phyloP scores from a whole-genome alignment of 2,888 invertebrate genomes.

The Caenorhabditis angaria region DNA sequence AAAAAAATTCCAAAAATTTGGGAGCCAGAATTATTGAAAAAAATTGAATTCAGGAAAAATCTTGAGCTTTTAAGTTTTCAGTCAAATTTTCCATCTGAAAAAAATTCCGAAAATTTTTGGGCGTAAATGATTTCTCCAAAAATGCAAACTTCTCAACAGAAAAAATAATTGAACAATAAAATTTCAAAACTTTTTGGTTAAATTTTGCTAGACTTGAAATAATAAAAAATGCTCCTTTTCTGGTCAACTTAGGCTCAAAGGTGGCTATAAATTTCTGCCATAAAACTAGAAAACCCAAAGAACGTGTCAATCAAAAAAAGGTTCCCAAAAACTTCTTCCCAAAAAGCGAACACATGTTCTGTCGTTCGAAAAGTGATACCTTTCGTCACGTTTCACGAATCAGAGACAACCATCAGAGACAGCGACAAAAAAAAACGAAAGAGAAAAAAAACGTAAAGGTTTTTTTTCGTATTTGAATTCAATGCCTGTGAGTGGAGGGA shows the following conservation, averaged over 20 bases:
- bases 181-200: no score
- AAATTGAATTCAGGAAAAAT: conserved; percentile 6
- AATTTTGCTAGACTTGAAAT: no score
- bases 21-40: conserved; percentile 1
- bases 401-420: conserved; percentile 4
- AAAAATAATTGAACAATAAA: no score
- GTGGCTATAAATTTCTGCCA: no score
- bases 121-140: background rate
- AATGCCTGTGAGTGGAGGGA: no score
- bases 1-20: conserved; percentile 8
- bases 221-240: no score
- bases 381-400: conserved; percentile 1
- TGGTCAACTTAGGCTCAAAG: no score
- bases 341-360: background rate
- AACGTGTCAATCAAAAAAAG: background rate
- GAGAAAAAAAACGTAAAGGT: conserved; percentile 11
- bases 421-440: background rate
- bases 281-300: no score
- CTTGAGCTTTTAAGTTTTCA: background rate
- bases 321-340: no score
- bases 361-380: conserved; percentile 4
- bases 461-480: no score
- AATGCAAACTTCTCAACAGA: no score
- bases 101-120: background rate
- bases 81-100: background rate